Conservation (phyloP, 2,113 vertebrate genomes). For the Hippotragus niger region DNA sequence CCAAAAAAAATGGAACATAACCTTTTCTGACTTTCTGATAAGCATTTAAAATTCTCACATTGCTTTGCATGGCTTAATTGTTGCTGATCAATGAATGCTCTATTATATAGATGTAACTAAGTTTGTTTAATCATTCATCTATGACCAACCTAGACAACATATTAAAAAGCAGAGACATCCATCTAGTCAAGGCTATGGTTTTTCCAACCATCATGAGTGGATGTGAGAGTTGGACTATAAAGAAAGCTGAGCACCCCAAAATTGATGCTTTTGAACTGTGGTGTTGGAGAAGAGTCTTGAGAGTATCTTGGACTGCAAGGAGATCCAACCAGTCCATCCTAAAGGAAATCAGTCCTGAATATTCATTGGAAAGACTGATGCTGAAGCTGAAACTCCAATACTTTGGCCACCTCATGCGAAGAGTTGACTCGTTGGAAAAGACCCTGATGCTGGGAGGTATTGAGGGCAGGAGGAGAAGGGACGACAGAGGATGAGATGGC, state of each 20-base stretch:
- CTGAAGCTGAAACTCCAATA: not conserved
- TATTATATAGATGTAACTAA: not conserved
- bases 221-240: not conserved
- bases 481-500: not conserved
- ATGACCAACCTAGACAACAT: not conserved
- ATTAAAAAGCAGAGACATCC: not conserved
- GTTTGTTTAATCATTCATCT: not conserved
- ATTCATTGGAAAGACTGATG: not conserved
- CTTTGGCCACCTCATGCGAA: not conserved
- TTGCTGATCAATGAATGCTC: not conserved
- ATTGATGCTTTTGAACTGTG: not conserved
- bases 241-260: not conserved
- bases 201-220: not conserved
- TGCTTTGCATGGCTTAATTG: not conserved
- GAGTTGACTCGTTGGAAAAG: not conserved
- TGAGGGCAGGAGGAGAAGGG: not conserved
- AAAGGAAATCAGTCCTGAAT: not conserved
- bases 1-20: not conserved
- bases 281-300: not conserved
- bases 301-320: not conserved
- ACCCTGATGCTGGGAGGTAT: not conserved
- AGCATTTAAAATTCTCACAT: not conserved
- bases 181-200: not conserved
- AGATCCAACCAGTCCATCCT: not conserved
- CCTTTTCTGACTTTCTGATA: not conserved